Base-by-base conservation (phyloP, 2,113 vertebrate species). In the Acanthochromis polyacanthus region DNA sequence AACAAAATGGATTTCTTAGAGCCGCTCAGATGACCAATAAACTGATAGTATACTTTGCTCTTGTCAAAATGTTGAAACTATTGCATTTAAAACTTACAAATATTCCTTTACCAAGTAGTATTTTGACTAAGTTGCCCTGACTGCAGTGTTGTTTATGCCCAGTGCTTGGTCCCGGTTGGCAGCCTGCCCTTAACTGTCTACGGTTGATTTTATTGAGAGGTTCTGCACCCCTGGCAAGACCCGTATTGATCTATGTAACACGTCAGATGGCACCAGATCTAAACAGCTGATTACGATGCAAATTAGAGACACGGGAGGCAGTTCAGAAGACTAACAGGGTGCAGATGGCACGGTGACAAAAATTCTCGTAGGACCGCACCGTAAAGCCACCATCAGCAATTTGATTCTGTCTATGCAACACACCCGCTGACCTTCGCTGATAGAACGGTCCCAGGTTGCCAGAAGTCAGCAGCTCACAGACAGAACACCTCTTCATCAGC, bases 381-480 rank as follows among this genome's bases (percentile, higher is more conserved):
- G 19, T 20, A 87, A 84, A 76, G 23, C 72, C 68, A 8, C 55
- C 9, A 76, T 92, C 90, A 93, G 92, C 91, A 83, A 16, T 91
- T 86, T 22, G 23, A 81, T 89, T 93, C 78, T 89, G 89, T 87
- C 74, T 53, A 59, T 30, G 52, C 87, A 55, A 83, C 81, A 78
- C 53, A 51, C 58, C 36, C 77, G 0, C 38, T 89, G 89, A 92
- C 93, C 93, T 94, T 92, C 55, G 43, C 23, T 40, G 40, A 67
- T 11, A n/a, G 8, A 73, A 55, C 38, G 3, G 40, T 85, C 82
- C 83, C 89, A 66, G 77, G 88, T 80, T 83, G 82, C 76, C 75
- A 81, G 75, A 91, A 91, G 91, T 93, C 92, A 94, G 90, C 90
- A 92, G 32, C 78, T 89, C 52, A 4, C 6, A 7, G 56, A 71